These are phyloP conservation scores for Solenopsis invicta DNA, from an alignment of 1,140 invertebrate species.

Conservation along the genomic window DNA sequence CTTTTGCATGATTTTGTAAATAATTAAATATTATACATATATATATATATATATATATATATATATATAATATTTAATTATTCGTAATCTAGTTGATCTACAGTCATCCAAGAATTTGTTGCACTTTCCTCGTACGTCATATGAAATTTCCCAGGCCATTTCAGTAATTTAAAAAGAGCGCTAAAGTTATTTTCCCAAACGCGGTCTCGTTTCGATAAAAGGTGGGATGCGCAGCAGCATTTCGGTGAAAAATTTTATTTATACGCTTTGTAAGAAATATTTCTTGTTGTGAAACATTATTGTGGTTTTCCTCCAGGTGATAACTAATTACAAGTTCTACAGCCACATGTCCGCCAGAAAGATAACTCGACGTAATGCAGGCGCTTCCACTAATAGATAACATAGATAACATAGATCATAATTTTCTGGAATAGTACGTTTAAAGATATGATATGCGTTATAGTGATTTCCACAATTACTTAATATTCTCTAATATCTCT, in stretches of 20 bases:
- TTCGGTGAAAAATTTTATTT: constrained; percentile 5
- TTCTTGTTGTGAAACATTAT: neutral
- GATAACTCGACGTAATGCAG: constrained; percentile 19
- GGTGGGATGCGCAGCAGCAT: neutral
- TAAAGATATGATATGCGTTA: neutral
- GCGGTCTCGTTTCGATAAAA: neutral
- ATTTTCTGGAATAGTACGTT: neutral
- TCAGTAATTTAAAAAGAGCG: neutral
- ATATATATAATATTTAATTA: too few species aligned
- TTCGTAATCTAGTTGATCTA: neutral
- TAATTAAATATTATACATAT: too few species aligned
- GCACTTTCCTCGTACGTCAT: neutral
- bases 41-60: too few species aligned
- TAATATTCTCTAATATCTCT: neutral
- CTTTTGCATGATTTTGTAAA: too few species aligned
- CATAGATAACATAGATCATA: neutral
- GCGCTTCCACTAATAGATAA: neutral
- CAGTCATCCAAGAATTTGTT: neutral
- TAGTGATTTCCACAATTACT: neutral
- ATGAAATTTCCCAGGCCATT: neutral
- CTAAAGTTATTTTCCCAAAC: neutral
- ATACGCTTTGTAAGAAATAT: neutral
- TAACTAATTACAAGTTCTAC: constrained; percentile 31
- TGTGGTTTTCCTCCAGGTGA: neutral
- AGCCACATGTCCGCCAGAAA: constrained; percentile 8